phyloP scores from a whole-genome alignment of 2,888 invertebrate species.

The Acronicta aceris region DNA sequence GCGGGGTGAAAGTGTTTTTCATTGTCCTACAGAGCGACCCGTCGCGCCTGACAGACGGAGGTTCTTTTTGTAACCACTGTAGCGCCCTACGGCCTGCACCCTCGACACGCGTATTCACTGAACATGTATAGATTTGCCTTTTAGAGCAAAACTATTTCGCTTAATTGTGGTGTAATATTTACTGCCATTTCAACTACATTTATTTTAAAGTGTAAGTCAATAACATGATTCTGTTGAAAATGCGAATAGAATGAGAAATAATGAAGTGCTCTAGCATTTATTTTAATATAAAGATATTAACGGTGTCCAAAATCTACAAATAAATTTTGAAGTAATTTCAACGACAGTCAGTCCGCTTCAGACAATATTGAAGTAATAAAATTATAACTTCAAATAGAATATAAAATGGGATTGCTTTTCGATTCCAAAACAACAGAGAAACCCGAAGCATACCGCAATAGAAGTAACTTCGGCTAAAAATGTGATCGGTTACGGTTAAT shows the following conservation, averaged over 20 bases:
- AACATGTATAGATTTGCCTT: slow-evolving; percentile 62
- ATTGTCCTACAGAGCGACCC: slow-evolving; percentile 75
- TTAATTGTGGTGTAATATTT: slow-evolving; percentile 39
- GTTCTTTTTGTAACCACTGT: slow-evolving; percentile 71
- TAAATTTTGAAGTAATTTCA: slow-evolving; percentile 30
- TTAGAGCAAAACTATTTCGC: slow-evolving; percentile 51
- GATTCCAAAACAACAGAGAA: slow-evolving; percentile 52
- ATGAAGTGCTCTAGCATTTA: slow-evolving; percentile 25
- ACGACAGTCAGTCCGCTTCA: slow-evolving; percentile 24
- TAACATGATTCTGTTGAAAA: slow-evolving; percentile 8
- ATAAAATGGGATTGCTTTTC: slow-evolving; percentile 56
- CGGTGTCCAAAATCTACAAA: slow-evolving; percentile 23
- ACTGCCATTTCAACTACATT: slow-evolving; percentile 17
- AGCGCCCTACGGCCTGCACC: slow-evolving; percentile 41
- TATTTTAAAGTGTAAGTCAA: slow-evolving; percentile 20
- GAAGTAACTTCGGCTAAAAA: slow-evolving; percentile 57
- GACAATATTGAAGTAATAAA: slow-evolving; percentile 42
- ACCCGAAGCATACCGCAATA: slow-evolving; percentile 52
- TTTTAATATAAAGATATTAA: too few relatives aligned
- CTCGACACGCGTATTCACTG: slow-evolving; percentile 61
- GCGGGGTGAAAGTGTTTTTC: slow-evolving; percentile 82
- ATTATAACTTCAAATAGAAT: slow-evolving; percentile 40
- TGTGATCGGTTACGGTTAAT: slow-evolving; percentile 63
- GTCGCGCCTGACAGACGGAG: slow-evolving; percentile 72
- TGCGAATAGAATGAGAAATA: slow-evolving; percentile 17